Evolutionary conservation across 30 jellyfish, hydroid and myxozoan species (phyloP).

Genomic region (Sanderia malayensis): DNA sequence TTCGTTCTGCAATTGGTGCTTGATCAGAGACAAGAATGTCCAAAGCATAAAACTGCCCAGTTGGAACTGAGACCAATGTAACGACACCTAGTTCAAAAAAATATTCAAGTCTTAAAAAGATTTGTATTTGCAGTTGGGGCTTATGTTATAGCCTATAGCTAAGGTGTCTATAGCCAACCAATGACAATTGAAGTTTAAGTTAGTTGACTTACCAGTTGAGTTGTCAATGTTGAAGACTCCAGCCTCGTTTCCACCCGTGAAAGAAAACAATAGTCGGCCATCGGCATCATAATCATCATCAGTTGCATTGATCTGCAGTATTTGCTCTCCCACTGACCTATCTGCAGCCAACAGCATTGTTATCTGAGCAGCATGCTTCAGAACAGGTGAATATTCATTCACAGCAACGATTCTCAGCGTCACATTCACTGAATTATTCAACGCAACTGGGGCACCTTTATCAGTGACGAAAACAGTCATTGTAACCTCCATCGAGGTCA

Average conservation of each 20-base stretch:
- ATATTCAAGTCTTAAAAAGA: too few species aligned
- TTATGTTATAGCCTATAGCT: too few species aligned
- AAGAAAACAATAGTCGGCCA: constrained; percentile 53
- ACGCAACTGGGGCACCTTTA: constrained; percentile 63
- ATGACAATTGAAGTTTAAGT: too few species aligned
- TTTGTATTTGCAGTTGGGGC: too few species aligned
- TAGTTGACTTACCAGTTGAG: constrained; percentile 61
- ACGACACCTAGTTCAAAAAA: constrained; percentile 33
- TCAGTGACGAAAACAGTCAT: constrained; percentile 65
- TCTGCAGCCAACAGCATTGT: constrained; percentile 25
- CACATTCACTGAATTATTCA: constrained; percentile 55
- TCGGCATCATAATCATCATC: constrained; percentile 82
- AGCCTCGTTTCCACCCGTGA: constrained; percentile 63
- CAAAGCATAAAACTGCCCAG: constrained; percentile 41
- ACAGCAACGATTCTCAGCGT: constrained; percentile 43
- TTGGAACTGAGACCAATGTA: constrained; percentile 33
- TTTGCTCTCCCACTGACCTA: constrained; percentile 33
- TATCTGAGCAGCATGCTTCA: constrained; percentile 50
- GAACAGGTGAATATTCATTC: constrained; percentile 71
- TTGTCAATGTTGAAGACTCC: constrained; percentile 41
- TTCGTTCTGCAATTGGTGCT: constrained; percentile 37
- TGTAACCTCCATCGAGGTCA: constrained; percentile 19
- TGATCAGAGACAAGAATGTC: constrained; percentile 52
- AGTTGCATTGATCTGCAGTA: constrained; percentile 74
- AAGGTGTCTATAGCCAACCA: too few species aligned